Evolutionary conservation across 2,113 vertebrate species (phyloP), one percentile per base, ranked within the genome.

Genomic region (Dipodomys ordii): DNA sequence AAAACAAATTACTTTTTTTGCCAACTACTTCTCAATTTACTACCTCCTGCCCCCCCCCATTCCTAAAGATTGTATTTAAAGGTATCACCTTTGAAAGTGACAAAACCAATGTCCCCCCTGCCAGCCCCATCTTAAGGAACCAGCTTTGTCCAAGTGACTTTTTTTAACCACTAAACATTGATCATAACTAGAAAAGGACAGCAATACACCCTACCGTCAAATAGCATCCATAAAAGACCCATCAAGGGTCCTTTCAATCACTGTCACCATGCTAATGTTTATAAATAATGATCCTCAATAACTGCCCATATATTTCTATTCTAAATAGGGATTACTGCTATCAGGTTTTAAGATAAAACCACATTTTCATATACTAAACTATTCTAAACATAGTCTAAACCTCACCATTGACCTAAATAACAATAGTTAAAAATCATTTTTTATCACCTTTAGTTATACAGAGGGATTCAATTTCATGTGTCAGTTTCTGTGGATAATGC

Each of bases 41-140:
- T 92, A 84, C 60, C 30, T 18, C 67, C 23, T 57, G 25, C 69
- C 30, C 25, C 67, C 23, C 64, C 32, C 69, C 27, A 4, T 80
- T 83, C 91, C 79, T 84, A 84, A 95, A 92, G 44, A 77, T 49
- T 32, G 64, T 85, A 88, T 53, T 32, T 49, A 73, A 88, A 92
- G 30, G 57, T 64, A 73, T 15, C 57, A 28, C 28, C 49, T 92
- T 68, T 77, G 20, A 28, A 85, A 69, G 28, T 19, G n/a, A 32
- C 68, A 1, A 5, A 10, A 8, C 15, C 0, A 0, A 30, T 2
- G 2, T 0, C 46, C 83, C 28, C 46, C 84, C n/a, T 80, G 20
- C 28, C 10, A 23, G 4, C 3, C 35, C 32, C 0, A 8, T 6
- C 64, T 60, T 9, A 25, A 80, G 62, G 71, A 83, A 12, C 32